Conservation (phyloP, 2,113 vertebrate genomes). For the Mustela lutreola region DNA sequence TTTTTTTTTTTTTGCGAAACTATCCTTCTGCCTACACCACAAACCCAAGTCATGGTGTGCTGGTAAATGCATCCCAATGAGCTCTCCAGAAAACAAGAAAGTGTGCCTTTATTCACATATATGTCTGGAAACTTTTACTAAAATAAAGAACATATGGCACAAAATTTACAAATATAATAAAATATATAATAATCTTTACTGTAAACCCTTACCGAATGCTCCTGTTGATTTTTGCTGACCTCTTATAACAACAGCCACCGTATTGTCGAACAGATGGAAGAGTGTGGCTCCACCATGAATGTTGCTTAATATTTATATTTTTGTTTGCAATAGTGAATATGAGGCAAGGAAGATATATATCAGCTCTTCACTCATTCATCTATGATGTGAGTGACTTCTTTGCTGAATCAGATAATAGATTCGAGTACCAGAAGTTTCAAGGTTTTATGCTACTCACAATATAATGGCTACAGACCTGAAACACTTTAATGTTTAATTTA, state of each 20-base stretch:
- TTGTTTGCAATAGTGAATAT: neutral
- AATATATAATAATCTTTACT: neutral
- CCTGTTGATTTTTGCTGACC: neutral
- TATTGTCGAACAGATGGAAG: neutral
- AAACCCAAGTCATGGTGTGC: neutral
- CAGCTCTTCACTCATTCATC: neutral
- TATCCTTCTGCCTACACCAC: neutral
- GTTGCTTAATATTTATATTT: neutral
- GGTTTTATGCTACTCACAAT: neutral
- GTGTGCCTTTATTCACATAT: neutral
- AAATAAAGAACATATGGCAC: neutral
- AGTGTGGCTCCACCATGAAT: neutral
- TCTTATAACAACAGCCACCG: neutral
- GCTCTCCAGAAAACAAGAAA: neutral
- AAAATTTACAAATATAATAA: neutral
- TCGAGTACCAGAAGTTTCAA: neutral
- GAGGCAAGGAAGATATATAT: neutral
- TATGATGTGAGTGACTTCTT: neutral
- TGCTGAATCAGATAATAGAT: neutral
- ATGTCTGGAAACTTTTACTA: neutral
- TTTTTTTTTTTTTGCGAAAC: neutral
- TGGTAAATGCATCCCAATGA: neutral
- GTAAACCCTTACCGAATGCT: neutral
- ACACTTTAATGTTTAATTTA: neutral
- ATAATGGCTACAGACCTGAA: neutral